Percentiles rank a stretch among this genome's conserved stretches.
phyloP scores from a whole-genome alignment of 2,797 vertebrate species.

The Chaetodon trifasciatus region DNA sequence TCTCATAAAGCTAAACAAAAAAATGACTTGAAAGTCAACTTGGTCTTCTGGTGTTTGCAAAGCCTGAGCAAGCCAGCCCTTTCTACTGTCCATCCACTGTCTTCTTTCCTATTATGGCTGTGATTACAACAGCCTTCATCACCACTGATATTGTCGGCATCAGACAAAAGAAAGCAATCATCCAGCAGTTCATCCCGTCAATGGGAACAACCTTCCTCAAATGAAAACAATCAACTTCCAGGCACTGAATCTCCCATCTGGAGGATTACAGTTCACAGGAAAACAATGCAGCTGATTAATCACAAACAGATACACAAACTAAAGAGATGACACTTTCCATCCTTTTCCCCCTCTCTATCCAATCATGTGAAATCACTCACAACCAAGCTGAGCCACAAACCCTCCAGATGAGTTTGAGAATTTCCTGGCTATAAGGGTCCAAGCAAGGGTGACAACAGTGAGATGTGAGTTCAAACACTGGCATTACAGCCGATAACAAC shows the following conservation, averaged over 20 bases:
- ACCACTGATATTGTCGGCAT: constrained; percentile 12
- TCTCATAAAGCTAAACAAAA: neutral
- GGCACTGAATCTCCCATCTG: constrained; percentile 17
- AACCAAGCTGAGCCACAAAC: neutral
- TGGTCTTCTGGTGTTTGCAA: neutral
- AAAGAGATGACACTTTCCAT: constrained; percentile 47
- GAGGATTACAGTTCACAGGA: constrained; percentile 33
- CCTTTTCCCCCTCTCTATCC: constrained; percentile 15
- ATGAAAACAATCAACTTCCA: constrained; percentile 59
- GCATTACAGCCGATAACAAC: neutral
- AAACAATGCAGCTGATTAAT: constrained; percentile 65
- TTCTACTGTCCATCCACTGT: neutral
- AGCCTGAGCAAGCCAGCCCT: neutral
- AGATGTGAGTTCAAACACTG: neutral
- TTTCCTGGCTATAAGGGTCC: neutral
- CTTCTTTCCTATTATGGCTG: constrained; percentile 10
- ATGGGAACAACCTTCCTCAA: constrained; percentile 25
- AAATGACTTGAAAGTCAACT: neutral
- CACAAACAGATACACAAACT: constrained; percentile 43
- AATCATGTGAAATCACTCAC: constrained; percentile 38
- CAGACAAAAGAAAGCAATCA: constrained; percentile 49
- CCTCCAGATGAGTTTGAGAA: constrained; percentile 6
- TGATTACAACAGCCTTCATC: constrained; percentile 32
- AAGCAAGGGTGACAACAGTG: neutral
- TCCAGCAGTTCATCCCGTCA: constrained; percentile 36